Evolutionary conservation across 2,113 vertebrate species (phyloP), one percentile per base, ranked within the genome.

Genomic region (Triplophysa rosa): DNA sequence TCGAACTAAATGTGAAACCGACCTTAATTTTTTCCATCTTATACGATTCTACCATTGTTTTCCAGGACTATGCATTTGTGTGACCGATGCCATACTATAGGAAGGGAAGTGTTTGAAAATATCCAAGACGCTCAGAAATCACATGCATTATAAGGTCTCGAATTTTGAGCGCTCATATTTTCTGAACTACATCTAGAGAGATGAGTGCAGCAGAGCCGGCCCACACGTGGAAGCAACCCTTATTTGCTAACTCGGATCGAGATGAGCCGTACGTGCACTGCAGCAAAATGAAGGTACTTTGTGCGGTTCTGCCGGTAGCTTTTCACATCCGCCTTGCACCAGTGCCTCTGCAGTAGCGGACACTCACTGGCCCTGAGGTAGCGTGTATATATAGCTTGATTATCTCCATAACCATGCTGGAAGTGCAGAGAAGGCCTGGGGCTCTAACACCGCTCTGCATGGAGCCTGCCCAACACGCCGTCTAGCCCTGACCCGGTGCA

Each of bases 371-470:
- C 65, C 61, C 80, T 29, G 75, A 66, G 67, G 58, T 68, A 42
- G 16, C 65, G 67, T 56, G 76, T 81, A 75, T 72, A 75, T 75
- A 79, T 73, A 47, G 68, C 54, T 75, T 78, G 79, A 81, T 84
- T 68, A 80, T 80, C 74, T 73, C 74, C 76, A 26, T 73, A 59
- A 61, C 59, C 42, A 49, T 40, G 47, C 56, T 40, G 24, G 16
- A 49, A 69, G 58, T 52, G 54, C 59, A 26, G 16, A 58, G 75
- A 47, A 78, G 59, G 59, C 76, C 59, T 65, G 76, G 16, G 14
- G 83, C 21, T 79, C 72, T 74, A 49, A 63, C 75, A 56, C 29
- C 11, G 10, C 73, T 67, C 59, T 21, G 21, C 40, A 24, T 52
- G 65, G 52, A 75, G 79, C 65, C 79, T 47, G 49, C 61, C 63